Evolutionary conservation across 2,888 invertebrate species (phyloP).

Genomic region (Trilocha varians): DNA sequence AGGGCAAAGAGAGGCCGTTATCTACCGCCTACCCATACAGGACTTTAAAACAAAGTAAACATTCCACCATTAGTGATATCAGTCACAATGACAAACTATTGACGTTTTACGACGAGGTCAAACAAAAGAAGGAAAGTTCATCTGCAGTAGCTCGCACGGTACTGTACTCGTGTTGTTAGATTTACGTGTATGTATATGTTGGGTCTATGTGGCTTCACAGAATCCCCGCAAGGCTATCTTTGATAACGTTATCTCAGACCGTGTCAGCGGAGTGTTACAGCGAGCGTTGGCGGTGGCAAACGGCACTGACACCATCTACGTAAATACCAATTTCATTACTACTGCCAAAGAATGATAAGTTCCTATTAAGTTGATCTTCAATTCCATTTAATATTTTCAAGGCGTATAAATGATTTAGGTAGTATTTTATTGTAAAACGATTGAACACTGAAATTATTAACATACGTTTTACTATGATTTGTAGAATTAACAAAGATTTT

Average conservation of each 20-base stretch:
- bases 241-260: constrained; percentile 63
- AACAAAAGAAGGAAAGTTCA: constrained; percentile 1
- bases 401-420: too few species aligned
- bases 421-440: too few species aligned
- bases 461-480: too few species aligned
- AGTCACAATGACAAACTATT: background rate
- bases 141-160: background rate
- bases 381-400: too few species aligned
- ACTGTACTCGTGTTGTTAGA: background rate
- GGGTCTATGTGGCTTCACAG: constrained; percentile 38
- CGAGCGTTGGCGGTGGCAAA: constrained; percentile 1
- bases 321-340: background rate
- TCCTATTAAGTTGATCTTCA: too few species aligned
- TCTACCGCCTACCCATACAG: too few species aligned
- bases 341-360: too few species aligned
- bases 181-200: constrained; percentile 10
- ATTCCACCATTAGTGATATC: background rate
- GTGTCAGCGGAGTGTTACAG: constrained; percentile 7
- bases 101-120: background rate
- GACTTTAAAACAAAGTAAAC: too few species aligned
- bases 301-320: constrained; percentile 2
- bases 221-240: constrained; percentile 66
- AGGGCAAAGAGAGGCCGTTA: too few species aligned
- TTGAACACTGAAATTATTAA: too few species aligned
- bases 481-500: too few species aligned